Evolutionary conservation across 2,797 vertebrate species (phyloP), one percentile per base, ranked within the genome.

Genomic region (Thunnus albacares): DNA sequence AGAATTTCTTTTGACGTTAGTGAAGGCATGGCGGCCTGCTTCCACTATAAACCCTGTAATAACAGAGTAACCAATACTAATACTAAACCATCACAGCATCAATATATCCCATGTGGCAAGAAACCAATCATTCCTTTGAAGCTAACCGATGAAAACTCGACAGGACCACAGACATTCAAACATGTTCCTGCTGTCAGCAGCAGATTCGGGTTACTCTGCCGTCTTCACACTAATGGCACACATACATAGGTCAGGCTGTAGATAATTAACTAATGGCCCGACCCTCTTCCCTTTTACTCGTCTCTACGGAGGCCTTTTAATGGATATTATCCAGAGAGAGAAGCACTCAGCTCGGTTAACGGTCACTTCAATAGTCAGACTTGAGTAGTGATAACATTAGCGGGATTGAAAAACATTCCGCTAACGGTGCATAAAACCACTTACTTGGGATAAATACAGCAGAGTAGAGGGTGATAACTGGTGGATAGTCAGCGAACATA

Each of bases 221-320:
- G 13, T 45, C 43, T 15, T 51, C 49, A 74, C 18, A 22, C 43
- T 67, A 58, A 86, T 11, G 43, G 28, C 67, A 61, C 76, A 72
- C 81, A 83, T 33, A 75, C 60, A 11, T 38, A 75, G 57, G 11
- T 76, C 72, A 71, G 59, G 28, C 47, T 63, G 79, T 20, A 76
- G 87, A 90, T 84, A 80, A 92, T 90, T 87, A 89, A 90, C 87
- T 87, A 87, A 92, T 72, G 83, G 81, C 35, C 35, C 5, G 3
- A 58, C 64, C 43, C 51, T 33, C 64, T 35, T 68, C 61, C 49
- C 33, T 57, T 77, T 70, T 2, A 56, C 66, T 67, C 24, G 0
- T 26, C 52, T 43, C 64, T 45, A 35, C 12, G 11, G 63, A 78
- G 53, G 53, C 33, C 67, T 66, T 80, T 64, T 79, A 81, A 82